phyloP scores from a whole-genome alignment of 2,888 invertebrate genomes.

The Acanthoscelides obtectus region DNA sequence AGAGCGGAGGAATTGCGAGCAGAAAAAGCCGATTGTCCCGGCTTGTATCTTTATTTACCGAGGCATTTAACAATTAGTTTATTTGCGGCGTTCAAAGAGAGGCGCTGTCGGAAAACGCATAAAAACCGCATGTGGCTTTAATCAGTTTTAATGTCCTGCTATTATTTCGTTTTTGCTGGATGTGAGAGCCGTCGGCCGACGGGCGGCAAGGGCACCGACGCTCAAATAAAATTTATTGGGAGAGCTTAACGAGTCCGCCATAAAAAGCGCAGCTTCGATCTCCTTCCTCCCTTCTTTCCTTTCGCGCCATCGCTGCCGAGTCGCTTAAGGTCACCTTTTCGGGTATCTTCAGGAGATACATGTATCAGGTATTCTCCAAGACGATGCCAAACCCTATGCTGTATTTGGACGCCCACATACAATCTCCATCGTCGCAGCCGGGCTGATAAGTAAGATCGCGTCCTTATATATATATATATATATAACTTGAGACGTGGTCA shows the following conservation, averaged over 20 bases:
- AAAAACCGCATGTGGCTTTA: slow-evolving; percentile 24
- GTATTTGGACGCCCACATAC: too few relatives aligned
- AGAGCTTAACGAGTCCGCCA: background rate
- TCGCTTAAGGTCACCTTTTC: background rate
- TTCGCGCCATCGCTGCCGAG: background rate
- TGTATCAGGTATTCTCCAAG: too few relatives aligned
- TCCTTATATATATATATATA: too few relatives aligned
- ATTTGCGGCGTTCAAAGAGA: slow-evolving; percentile 30
- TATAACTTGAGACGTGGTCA: too few relatives aligned
- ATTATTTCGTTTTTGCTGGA: background rate
- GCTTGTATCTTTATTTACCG: slow-evolving; percentile 36
- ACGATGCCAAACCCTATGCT: too few relatives aligned
- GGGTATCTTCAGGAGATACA: background rate
- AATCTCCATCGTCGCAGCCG: too few relatives aligned
- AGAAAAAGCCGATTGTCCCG: background rate
- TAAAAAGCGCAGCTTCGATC: too few relatives aligned
- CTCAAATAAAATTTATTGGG: background rate
- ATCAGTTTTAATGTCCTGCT: slow-evolving; percentile 20
- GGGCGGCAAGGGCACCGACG: too few relatives aligned
- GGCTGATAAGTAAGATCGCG: too few relatives aligned
- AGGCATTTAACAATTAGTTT: slow-evolving; percentile 38
- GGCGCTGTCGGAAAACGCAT: slow-evolving; percentile 16
- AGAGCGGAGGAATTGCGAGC: background rate
- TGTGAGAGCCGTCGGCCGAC: background rate
- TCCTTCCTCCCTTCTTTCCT: background rate